Base-by-base conservation (phyloP, 2,888 invertebrate species). In the Pteria penguin region DNA sequence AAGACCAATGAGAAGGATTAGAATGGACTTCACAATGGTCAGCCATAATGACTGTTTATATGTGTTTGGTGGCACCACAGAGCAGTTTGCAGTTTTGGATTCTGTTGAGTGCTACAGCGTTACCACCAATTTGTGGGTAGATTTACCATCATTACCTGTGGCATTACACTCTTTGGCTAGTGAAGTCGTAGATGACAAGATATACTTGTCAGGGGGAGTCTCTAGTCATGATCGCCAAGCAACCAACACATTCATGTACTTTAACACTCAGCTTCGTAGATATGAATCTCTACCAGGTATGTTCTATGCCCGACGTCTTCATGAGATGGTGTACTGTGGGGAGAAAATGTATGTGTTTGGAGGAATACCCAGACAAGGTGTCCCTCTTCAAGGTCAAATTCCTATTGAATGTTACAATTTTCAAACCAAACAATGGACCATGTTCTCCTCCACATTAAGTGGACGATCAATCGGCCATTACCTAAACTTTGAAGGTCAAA, bases 381-480 rank as follows among this genome's bases (percentile, higher is more conserved):
- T 87, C 4, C 89, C 89, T 2, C 85, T 90, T 22, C 89, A 90
- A 67, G 90, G 89, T 27, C 90, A 90, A 79, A 90, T 91, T 70
- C 90, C 91, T 8, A 90, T 92, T 8, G 91, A 92, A 78, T 84
- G 85, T 70, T 92, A 87, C 82, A 84, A 86, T 71, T 82, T 89
- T 63, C 62, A 78, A 5, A 82, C 88, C 4, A 87, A 88, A 67
- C 91, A 91, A 82, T 92, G 91, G 91, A 91, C 90, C 2, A 84
- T 90, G 76, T 81, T 91, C 45, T 88, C 89, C 18, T 88, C 87
- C 27, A 92, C 91, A 0, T 86, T 91, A 2, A 90, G 91, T 71
- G 91, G 91, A 14, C 83, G 91, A 5, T 91, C 91, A 22, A 87
- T 91, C 24, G 91, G 91, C 24, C 91, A 92, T 78, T 92, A 90